A percentile compares a stretch with the other conserved stretches of the same genome.
These are phyloP conservation scores for Lepilemur septentrionalis DNA, from an alignment of 2,797 vertebrate genomes.

Conservation along the genomic window DNA sequence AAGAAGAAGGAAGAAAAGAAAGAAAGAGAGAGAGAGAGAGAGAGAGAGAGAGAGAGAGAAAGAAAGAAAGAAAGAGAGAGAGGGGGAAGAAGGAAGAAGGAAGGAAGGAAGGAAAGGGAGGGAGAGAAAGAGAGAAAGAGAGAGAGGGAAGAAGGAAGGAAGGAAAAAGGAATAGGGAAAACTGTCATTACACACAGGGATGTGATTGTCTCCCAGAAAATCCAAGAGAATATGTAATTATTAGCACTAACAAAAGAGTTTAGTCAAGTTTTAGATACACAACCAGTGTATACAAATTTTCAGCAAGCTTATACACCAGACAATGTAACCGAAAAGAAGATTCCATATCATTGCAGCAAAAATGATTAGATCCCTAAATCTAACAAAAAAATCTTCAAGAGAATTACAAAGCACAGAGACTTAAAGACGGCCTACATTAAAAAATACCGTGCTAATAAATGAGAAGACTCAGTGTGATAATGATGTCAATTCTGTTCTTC, in stretches of 20 bases:
- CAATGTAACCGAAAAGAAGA: background rate
- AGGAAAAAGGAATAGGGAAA: background rate
- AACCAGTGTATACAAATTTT: background rate
- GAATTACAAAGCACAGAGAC: background rate
- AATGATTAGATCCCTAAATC: background rate
- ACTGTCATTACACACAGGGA: background rate
- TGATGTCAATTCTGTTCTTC: background rate
- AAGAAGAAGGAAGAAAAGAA: too few species aligned
- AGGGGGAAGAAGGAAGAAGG: too few species aligned
- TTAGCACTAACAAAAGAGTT: background rate
- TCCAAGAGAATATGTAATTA: background rate
- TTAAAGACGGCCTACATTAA: background rate
- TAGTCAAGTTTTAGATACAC: background rate
- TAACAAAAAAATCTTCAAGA: background rate
- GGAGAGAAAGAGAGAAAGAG: too few species aligned
- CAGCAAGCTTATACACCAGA: too few species aligned
- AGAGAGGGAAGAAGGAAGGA: background rate
- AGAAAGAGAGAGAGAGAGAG: background rate
- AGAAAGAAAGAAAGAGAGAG: background rate
- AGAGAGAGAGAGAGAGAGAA: background rate
- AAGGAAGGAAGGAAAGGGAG: background rate
- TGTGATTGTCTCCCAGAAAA: background rate
- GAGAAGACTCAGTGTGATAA: background rate
- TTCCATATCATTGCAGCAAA: background rate
- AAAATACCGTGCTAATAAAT: background rate